Evolutionary conservation across 1,140 invertebrate species (phyloP).

Genomic region (Drosophila lacertosa): DNA sequence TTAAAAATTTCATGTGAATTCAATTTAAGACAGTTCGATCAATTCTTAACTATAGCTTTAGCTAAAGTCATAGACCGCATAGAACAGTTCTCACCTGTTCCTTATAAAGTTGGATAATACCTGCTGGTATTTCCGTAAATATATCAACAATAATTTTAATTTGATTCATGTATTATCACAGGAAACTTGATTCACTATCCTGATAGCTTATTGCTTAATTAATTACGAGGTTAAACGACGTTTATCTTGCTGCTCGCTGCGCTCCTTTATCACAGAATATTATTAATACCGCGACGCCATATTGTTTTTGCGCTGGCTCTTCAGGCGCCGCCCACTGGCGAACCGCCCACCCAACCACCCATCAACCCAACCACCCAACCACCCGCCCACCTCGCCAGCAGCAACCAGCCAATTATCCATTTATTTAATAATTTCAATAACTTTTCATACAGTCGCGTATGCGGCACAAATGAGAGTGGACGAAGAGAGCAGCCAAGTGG

Average conservation of each 20-base stretch:
- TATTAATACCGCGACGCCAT: constrained; percentile 56
- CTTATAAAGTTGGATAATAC: no score
- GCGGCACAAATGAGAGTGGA: constrained; percentile 22
- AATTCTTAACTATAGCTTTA: no score
- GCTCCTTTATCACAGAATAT: constrained; percentile 50
- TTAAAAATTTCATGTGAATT: no score
- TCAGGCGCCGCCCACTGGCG: constrained; percentile 45
- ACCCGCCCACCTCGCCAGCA: not conserved
- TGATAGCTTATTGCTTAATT: constrained; percentile 48
- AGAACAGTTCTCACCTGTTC: no score
- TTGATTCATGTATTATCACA: no score
- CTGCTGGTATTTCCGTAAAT: not conserved
- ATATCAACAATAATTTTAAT: no score
- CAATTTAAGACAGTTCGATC: no score
- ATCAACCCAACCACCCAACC: not conserved
- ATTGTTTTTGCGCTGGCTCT: constrained; percentile 46
- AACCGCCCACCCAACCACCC: not conserved
- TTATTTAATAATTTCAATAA: constrained; percentile 81
- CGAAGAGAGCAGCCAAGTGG: not conserved
- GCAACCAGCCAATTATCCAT: constrained; percentile 69
- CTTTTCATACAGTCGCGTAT: constrained; percentile 71
- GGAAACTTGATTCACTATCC: no score
- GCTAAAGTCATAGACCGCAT: no score
- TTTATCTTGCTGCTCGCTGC: constrained; percentile 13
- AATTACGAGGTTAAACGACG: constrained; percentile 44